Conservation (phyloP, 2,797 vertebrate genomes). For the Hemitrygon akajei region DNA sequence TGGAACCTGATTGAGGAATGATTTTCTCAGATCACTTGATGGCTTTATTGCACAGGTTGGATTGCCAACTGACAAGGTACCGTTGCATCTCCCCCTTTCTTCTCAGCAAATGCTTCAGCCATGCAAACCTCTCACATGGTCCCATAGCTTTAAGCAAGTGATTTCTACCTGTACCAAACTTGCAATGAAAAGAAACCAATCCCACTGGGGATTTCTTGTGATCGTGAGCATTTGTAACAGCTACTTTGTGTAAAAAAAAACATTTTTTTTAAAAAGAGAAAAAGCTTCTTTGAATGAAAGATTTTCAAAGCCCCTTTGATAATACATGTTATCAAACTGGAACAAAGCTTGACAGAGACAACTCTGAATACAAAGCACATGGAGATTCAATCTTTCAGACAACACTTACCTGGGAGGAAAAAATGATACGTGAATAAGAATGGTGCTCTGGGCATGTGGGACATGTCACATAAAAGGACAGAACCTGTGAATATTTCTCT, state of each 20-base stretch:
- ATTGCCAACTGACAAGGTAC: not conserved
- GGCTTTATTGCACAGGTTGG: not conserved
- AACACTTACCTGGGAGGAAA: not conserved
- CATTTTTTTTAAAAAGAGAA: not conserved
- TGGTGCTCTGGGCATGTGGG: not conserved
- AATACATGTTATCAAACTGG: not conserved
- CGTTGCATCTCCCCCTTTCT: not conserved
- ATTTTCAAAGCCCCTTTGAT: not conserved
- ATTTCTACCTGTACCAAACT: not conserved
- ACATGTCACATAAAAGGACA: not conserved
- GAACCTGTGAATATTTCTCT: not conserved
- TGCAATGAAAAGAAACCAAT: conserved; percentile 8
- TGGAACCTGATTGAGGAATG: not conserved
- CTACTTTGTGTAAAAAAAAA: not conserved
- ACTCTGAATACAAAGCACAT: not conserved
- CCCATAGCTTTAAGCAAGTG: not conserved
- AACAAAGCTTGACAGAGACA: not conserved
- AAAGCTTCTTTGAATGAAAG: conserved; percentile 10
- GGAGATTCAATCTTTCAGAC: not conserved
- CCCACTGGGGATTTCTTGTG: too few relatives aligned
- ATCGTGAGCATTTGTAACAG: not conserved
- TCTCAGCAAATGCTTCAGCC: too few relatives aligned
- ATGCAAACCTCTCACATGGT: not conserved
- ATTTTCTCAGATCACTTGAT: not conserved
- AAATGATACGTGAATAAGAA: not conserved